Evolutionary conservation across 92 coral and sea anemone species (phyloP), one percentile per base, ranked within the genome.

Genomic region (Epizoanthus fatuus): DNA sequence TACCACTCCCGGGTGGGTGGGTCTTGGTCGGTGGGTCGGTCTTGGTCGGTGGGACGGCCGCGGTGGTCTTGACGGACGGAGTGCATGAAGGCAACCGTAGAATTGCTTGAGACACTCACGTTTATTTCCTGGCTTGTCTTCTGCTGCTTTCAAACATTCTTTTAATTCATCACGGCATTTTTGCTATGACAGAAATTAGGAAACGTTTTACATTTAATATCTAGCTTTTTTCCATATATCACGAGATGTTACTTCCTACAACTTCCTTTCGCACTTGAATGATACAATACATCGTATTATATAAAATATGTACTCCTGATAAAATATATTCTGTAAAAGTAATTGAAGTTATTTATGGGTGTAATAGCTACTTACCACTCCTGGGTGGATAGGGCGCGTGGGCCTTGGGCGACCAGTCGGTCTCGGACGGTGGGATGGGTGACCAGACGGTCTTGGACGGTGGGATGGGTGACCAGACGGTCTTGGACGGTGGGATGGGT

Each of bases 1-100:
- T 32, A 60, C 66, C 66, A 60, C 66, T 60, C 37, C 66, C 32
- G 66, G 37, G n/a, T 9, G 66, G 66, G 19, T 42, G 6, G 47
- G 47, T 42, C 47, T 42, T 42, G 47, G 47, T 40, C 44, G 44
- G 44, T 40, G 44, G 44, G 67, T 17, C 13, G 40, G 67, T 35
- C 67, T 62, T 10, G 67, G 67, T 20, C 67, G 67, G 67, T 62
- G 67, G 39, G 67, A 19, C 67, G 67, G 67, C 3, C 10, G 39
- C 1, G 67, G 67, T 10, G 67, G 67, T 7, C 67, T 29, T 3
- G 67, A 62, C 35, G 67, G 67, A 62, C 39, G 67, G 13, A 62
- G 67, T 1, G 17, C 19, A 3, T 8, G 38, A 20, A 62, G 67
- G 35, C 67, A 62, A 32, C 0, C 14, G 38, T 7, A 8, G 29